phyloP scores from a whole-genome alignment of 2,797 vertebrate genomes.

The Acanthiza pusilla region DNA sequence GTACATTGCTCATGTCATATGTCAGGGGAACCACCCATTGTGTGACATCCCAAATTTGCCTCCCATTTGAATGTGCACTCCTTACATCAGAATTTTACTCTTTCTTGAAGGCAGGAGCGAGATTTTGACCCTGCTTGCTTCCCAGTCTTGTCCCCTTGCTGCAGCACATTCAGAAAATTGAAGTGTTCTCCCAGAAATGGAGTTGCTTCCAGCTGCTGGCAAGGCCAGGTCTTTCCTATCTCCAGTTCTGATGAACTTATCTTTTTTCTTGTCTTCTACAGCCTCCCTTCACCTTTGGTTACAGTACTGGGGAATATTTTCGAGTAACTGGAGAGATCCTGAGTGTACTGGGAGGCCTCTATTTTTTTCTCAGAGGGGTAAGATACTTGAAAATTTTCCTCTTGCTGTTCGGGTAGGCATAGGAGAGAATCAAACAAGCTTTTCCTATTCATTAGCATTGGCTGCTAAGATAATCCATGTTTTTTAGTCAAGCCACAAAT shows the following conservation, averaged over 20 bases:
- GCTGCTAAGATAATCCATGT: neutral
- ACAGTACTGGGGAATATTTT: slow-evolving; percentile 72
- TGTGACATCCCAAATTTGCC: neutral
- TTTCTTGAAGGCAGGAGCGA: neutral
- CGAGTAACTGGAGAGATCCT: slow-evolving; percentile 80
- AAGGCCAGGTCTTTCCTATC: neutral
- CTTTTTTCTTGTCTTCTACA: slow-evolving; percentile 56
- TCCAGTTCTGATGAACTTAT: neutral
- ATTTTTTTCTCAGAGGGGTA: slow-evolving; percentile 90
- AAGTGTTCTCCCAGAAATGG: neutral
- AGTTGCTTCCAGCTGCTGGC: neutral
- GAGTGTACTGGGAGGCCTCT: slow-evolving; percentile 77
- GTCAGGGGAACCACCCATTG: neutral
- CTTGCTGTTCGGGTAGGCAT: neutral
- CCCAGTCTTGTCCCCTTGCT: neutral
- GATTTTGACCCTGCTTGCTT: neutral
- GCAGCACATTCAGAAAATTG: neutral
- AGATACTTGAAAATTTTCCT: slow-evolving; percentile 24
- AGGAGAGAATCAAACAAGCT: neutral
- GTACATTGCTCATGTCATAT: neutral
- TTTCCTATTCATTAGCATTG: neutral
- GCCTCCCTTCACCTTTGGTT: slow-evolving; percentile 73
- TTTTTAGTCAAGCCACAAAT: neutral
- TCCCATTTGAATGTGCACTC: neutral
- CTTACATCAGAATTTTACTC: neutral